Evolutionary conservation across 2,888 invertebrate genomes (phyloP).

Genomic region (Stenolophus ochropezus): DNA sequence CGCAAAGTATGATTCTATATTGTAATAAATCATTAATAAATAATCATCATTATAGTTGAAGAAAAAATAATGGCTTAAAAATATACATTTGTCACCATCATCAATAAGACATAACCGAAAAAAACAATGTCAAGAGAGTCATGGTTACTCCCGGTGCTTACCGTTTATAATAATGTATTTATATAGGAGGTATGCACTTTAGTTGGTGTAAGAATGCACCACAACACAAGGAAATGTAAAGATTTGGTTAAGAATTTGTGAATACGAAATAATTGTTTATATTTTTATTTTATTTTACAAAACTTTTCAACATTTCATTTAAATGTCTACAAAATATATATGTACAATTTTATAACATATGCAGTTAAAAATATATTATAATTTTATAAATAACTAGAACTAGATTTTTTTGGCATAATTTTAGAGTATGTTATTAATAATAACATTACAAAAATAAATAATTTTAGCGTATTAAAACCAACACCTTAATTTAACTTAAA

Average conservation of each 20-base stretch:
- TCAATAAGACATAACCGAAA: too few relatives aligned
- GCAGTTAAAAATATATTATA: constrained; percentile 29
- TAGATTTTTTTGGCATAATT: not conserved
- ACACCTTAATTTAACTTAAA: constrained; percentile 5
- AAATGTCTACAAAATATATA: constrained; percentile 28
- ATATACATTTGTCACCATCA: too few relatives aligned
- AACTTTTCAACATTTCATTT: constrained; percentile 12
- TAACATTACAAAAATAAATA: constrained; percentile 17
- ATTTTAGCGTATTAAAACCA: not conserved
- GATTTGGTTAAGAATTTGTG: not conserved
- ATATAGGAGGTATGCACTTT: too few relatives aligned
- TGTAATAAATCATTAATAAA: too few relatives aligned
- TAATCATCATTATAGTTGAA: too few relatives aligned
- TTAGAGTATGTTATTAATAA: not conserved
- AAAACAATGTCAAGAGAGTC: too few relatives aligned
- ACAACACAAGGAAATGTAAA: not conserved
- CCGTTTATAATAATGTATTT: too few relatives aligned
- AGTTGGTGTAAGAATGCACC: not conserved
- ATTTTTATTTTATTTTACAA: constrained; percentile 21
- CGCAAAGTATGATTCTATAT: too few relatives aligned
- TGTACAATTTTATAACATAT: constrained; percentile 3
- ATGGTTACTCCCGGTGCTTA: too few relatives aligned
- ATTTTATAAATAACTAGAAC: not conserved
- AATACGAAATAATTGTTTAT: not conserved
- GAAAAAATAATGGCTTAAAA: too few relatives aligned